Percentiles rank a stretch among this genome's conserved stretches.
These are phyloP conservation scores for Smithornis capensis DNA, from an alignment of 2,113 vertebrate species.

Conservation along the genomic window DNA sequence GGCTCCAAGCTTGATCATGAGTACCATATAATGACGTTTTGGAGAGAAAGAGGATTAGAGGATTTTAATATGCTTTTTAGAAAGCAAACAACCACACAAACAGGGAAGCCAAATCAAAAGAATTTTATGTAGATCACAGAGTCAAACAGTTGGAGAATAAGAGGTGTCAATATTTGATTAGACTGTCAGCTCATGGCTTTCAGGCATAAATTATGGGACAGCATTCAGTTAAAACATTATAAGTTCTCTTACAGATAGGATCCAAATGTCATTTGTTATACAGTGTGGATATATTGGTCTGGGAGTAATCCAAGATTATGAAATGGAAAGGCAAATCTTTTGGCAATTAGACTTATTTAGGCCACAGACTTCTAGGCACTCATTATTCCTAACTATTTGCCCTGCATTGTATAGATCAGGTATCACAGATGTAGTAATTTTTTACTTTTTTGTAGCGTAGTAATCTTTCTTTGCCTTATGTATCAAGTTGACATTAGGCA, in stretches of 20 bases:
- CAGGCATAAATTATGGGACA: not conserved
- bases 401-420: not conserved
- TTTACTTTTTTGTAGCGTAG: not conserved
- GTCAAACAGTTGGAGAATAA: not conserved
- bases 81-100: not conserved
- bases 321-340: not conserved
- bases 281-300: not conserved
- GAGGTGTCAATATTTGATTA: not conserved
- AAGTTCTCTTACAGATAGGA: not conserved
- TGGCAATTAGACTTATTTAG: not conserved
- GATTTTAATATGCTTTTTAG: not conserved
- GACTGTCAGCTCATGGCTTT: not conserved
- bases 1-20: not conserved
- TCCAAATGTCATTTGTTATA: not conserved
- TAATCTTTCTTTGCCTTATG: not conserved
- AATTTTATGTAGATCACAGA: not conserved
- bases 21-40: not conserved
- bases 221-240: not conserved
- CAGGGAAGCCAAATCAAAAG: not conserved
- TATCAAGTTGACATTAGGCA: not conserved
- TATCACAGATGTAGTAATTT: not conserved
- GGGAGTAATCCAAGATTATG: not conserved
- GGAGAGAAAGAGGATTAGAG: not conserved
- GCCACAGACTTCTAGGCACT: not conserved
- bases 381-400: not conserved